Conservation (phyloP, 2,888 invertebrate species). For the Drosophila suboccidentalis region DNA sequence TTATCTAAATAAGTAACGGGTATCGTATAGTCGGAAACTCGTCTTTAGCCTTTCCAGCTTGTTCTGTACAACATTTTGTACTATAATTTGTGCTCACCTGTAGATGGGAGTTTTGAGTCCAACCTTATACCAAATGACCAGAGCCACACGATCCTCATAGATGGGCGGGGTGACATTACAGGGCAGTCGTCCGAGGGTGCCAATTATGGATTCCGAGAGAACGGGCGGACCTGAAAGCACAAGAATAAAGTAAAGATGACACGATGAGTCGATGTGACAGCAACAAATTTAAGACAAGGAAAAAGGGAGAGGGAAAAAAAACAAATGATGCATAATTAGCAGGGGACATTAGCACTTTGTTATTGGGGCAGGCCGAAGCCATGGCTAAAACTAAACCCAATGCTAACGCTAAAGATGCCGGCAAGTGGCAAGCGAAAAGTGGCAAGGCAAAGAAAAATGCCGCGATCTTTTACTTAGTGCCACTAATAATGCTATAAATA, state of each 20-base stretch:
- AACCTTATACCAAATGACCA: slow-evolving; percentile 86
- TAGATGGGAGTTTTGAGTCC: slow-evolving; percentile 85
- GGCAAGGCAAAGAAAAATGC: slow-evolving; percentile 49
- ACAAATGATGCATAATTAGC: slow-evolving; percentile 82
- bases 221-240: slow-evolving; percentile 84
- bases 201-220: slow-evolving; percentile 85
- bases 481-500: slow-evolving; percentile 81
- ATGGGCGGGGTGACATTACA: slow-evolving; percentile 86
- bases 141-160: slow-evolving; percentile 84
- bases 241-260: slow-evolving; percentile 27
- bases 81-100: slow-evolving; percentile 77
- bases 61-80: too few species aligned
- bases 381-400: slow-evolving; percentile 15
- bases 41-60: too few species aligned
- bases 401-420: slow-evolving; percentile 41
- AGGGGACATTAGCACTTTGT: slow-evolving; percentile 79
- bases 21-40: too few species aligned
- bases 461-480: slow-evolving; percentile 76
- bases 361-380: slow-evolving; percentile 64
- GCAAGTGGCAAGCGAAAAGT: slow-evolving; percentile 27
- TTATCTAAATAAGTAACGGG: too few species aligned
- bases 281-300: slow-evolving; percentile 16
- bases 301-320: slow-evolving; percentile 11
- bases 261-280: slow-evolving; percentile 58
- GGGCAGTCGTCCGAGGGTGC: slow-evolving; percentile 84